phyloP scores from a whole-genome alignment of 2,888 invertebrate genomes.

The Tinea trinotella region DNA sequence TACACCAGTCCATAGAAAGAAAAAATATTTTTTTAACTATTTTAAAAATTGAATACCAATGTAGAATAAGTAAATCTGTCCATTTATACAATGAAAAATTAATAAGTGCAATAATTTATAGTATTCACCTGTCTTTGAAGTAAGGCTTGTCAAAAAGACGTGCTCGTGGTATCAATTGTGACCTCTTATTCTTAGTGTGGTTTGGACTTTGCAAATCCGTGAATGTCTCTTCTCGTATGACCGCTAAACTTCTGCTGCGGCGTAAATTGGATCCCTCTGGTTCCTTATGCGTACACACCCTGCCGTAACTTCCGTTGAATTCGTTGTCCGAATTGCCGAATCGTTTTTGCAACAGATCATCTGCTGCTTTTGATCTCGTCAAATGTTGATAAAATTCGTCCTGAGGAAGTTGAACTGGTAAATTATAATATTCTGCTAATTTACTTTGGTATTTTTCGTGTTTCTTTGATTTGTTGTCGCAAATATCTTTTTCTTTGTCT shows the following conservation, averaged over 20 bases:
- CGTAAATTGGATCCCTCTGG: conserved; percentile 72
- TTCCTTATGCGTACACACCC: conserved; percentile 63
- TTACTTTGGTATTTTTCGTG: conserved; percentile 66
- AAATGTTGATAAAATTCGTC: conserved; percentile 67
- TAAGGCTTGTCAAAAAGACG: conserved; percentile 83
- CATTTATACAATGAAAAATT: neutral
- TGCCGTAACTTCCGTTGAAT: conserved; percentile 62
- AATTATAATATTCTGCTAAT: conserved; percentile 61
- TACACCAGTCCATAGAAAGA: too few relatives aligned
- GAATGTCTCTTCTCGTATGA: conserved; percentile 83
- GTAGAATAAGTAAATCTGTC: too few relatives aligned
- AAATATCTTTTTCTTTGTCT: conserved; percentile 25
- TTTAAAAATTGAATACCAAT: too few relatives aligned
- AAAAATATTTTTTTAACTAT: too few relatives aligned
- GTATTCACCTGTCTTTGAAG: conserved; percentile 78
- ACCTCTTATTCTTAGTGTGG: conserved; percentile 76
- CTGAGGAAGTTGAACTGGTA: conserved; percentile 60
- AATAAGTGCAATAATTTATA: neutral
- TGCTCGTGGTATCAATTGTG: conserved; percentile 85
- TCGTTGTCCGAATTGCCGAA: conserved; percentile 63
- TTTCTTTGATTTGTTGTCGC: conserved; percentile 54
- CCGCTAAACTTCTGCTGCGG: conserved; percentile 80
- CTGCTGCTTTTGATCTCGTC: conserved; percentile 59
- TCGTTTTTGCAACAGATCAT: conserved; percentile 56
- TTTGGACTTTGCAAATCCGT: conserved; percentile 77